phyloP scores from a whole-genome alignment of 2,888 invertebrate genomes.

The Drosophila buzzatii region DNA sequence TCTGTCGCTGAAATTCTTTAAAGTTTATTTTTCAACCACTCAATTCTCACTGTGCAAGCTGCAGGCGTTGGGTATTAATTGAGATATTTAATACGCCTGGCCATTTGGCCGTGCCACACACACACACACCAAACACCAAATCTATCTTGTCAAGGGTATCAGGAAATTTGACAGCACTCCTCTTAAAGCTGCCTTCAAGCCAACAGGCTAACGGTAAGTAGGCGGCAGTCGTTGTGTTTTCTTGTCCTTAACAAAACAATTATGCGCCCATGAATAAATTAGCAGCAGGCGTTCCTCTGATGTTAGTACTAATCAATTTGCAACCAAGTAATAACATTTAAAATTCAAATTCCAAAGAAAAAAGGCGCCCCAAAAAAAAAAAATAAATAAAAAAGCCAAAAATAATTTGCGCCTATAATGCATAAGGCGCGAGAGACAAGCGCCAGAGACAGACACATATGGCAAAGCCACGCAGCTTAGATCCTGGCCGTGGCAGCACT shows the following conservation, averaged over 20 bases:
- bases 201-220: neutral
- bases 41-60: conserved; percentile 4
- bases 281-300: conserved; percentile 48
- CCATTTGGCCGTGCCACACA: conserved; percentile 27
- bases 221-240: conserved; percentile 12
- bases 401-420: conserved; percentile 41
- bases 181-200: conserved; percentile 21
- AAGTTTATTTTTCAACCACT: neutral
- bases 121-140: conserved; percentile 4
- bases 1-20: neutral
- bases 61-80: conserved; percentile 40
- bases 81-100: conserved; percentile 42
- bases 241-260: conserved; percentile 65
- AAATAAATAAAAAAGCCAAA: neutral
- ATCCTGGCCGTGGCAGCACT: conserved; percentile 7
- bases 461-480: conserved; percentile 8
- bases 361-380: no score
- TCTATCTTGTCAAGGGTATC: conserved; percentile 29
- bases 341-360: conserved; percentile 68
- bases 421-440: neutral
- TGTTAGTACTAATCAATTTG: conserved; percentile 69
- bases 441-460: neutral
- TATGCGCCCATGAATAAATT: conserved; percentile 78
- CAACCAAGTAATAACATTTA: conserved; percentile 75
- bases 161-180: neutral